phyloP scores from a whole-genome alignment of 2,797 vertebrate species.

The Vireo griseus region DNA sequence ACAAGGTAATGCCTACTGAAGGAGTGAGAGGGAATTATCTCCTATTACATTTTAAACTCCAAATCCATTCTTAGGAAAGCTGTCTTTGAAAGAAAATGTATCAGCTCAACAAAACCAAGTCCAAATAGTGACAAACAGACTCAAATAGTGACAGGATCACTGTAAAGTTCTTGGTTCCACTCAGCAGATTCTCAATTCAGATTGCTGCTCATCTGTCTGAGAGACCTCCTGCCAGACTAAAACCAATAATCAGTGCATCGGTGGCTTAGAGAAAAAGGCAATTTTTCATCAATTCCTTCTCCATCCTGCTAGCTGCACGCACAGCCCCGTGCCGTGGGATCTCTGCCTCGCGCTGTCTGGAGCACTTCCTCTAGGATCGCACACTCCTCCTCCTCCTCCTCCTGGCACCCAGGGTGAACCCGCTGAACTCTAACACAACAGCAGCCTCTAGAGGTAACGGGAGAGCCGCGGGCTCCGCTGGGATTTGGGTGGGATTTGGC shows the following conservation, averaged over 20 bases:
- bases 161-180: background rate
- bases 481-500: too few species aligned
- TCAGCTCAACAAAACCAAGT: background rate
- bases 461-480: background rate
- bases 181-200: background rate
- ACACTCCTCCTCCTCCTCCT: background rate
- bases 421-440: conserved; percentile 56
- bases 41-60: background rate
- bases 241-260: background rate
- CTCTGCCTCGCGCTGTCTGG: background rate
- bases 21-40: background rate
- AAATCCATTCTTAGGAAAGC: background rate
- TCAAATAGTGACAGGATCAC: background rate
- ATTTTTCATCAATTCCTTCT: background rate
- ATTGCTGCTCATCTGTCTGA: background rate
- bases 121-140: too few species aligned
- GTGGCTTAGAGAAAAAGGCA: background rate
- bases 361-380: background rate
- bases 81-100: background rate
- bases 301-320: background rate
- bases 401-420: fast-evolving
- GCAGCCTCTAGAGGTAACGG: conserved; percentile 65
- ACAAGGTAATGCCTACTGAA: background rate
- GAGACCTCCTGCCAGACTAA: background rate
- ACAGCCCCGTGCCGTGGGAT: background rate